Evolutionary conservation across 2,113 vertebrate species (phyloP).

Genomic region (Campylomormyrus numenius): DNA sequence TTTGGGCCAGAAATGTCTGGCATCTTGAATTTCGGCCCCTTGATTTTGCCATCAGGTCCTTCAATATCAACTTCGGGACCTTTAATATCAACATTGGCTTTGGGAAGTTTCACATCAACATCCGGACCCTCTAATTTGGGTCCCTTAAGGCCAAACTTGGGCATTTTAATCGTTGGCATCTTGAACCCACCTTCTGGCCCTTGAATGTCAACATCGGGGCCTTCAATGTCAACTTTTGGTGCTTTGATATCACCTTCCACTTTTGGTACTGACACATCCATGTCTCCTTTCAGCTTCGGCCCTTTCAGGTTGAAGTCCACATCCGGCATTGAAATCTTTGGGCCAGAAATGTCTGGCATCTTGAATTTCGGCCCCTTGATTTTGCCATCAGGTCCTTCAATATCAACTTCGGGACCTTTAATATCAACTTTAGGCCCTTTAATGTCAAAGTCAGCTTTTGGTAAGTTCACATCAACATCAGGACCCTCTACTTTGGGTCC

Average conservation of each 20-base stretch:
- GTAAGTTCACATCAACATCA: constrained; percentile 31
- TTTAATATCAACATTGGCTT: background rate
- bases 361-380: constrained; percentile 39
- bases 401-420: constrained; percentile 26
- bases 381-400: constrained; percentile 35
- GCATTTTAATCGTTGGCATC: constrained; percentile 43
- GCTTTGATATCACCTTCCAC: constrained; percentile 38
- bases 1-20: too few species aligned
- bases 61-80: background rate
- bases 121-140: constrained; percentile 32
- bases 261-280: background rate
- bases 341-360: constrained; percentile 26
- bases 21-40: too few species aligned
- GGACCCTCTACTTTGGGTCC: constrained; percentile 39
- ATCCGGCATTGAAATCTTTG: constrained; percentile 41
- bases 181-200: constrained; percentile 38
- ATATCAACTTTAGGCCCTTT: constrained; percentile 26
- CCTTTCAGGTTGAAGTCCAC: background rate
- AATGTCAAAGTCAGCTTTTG: constrained; percentile 23
- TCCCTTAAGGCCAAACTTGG: constrained; percentile 32
- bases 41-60: too few species aligned
- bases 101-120: constrained; percentile 32
- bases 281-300: background rate
- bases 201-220: constrained; percentile 12
- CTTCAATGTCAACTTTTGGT: constrained; percentile 49